Evolutionary conservation across 2,113 vertebrate genomes (phyloP), one percentile per base, ranked within the genome.

Genomic region (Sinocyclocheilus grahami): DNA sequence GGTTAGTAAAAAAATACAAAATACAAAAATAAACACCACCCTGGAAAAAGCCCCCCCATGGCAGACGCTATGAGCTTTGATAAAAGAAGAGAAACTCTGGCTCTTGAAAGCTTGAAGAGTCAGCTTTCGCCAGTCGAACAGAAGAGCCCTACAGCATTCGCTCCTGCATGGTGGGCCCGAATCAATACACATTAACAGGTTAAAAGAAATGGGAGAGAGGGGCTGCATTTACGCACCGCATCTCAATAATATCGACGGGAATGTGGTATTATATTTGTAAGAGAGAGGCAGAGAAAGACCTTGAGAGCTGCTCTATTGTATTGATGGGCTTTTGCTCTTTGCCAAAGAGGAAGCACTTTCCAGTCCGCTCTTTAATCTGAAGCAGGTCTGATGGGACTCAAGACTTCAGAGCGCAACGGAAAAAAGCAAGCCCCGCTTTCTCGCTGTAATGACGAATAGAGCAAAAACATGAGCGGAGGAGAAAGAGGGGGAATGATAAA

Each of bases 161-260:
- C 76, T 27, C 80, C 48, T 78, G 72, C 84, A 88, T 78, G 76
- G 81, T 90, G 82, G 91, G 77, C 76, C 81, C 55, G 72, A 95
- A 96, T 97, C 96, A 95, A 97, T 97, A 96, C 88, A 93, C 95
- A 96, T 96, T 95, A 96, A 94, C 87, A 87, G 89, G 92, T 94
- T 94, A 91, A 95, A 94, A 94, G 87, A 94, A 86, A 92, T 92
- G 3, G 88, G 90, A 93, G 94, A 93, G 53, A 71, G 78, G 89
- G 91, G 85, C 86, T 83, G 79, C 76, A 85, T 92, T 92, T 91
- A 90, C 92, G 89, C 89, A 91, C 93, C 86, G 88, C 93, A 95
- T 94, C 92, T 94, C 85, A 89, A 90, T 78, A 89, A 89, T 95
- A 95, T 95, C 90, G 94, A 95, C 94, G 87, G 72, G 77, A 84